Conservation (phyloP, 2,113 vertebrate species). For the Phainopepla nitens region DNA sequence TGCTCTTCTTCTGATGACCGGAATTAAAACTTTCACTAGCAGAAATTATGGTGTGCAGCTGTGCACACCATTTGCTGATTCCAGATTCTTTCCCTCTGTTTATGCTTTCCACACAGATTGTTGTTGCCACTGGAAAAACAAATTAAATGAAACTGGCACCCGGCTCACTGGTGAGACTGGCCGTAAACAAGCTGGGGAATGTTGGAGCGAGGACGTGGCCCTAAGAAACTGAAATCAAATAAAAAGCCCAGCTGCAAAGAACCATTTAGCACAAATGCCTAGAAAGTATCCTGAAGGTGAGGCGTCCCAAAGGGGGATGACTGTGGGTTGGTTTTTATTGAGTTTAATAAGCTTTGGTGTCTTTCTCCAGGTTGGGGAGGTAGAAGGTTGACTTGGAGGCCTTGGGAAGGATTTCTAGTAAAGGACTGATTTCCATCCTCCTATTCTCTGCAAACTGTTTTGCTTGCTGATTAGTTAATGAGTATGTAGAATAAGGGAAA, state of each 20-base stretch:
- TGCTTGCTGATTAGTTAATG: background rate
- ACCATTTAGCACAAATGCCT: conserved; percentile 4
- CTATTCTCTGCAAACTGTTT: background rate
- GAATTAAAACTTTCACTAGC: conserved; percentile 61
- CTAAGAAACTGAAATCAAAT: conserved; percentile 37
- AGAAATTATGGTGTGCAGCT: conserved; percentile 62
- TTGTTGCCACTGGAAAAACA: conserved; percentile 67
- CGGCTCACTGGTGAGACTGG: background rate
- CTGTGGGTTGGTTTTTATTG: background rate
- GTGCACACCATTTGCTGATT: conserved; percentile 56
- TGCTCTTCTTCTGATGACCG: conserved; percentile 45
- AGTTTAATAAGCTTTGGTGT: background rate
- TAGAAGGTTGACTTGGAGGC: background rate
- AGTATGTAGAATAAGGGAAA: background rate
- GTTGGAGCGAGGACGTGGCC: background rate
- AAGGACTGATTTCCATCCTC: background rate
- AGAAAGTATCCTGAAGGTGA: conserved; percentile 49
- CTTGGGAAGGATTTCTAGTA: background rate
- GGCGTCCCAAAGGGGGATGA: background rate
- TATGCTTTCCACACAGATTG: conserved; percentile 57
- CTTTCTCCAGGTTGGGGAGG: background rate
- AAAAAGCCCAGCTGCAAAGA: conserved; percentile 33
- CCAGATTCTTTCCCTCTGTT: conserved; percentile 47
- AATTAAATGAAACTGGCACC: conserved; percentile 58
- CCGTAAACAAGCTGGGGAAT: conserved; percentile 51